Evolutionary conservation across 2,797 vertebrate species (phyloP).

Genomic region (Fringilla coelebs): DNA sequence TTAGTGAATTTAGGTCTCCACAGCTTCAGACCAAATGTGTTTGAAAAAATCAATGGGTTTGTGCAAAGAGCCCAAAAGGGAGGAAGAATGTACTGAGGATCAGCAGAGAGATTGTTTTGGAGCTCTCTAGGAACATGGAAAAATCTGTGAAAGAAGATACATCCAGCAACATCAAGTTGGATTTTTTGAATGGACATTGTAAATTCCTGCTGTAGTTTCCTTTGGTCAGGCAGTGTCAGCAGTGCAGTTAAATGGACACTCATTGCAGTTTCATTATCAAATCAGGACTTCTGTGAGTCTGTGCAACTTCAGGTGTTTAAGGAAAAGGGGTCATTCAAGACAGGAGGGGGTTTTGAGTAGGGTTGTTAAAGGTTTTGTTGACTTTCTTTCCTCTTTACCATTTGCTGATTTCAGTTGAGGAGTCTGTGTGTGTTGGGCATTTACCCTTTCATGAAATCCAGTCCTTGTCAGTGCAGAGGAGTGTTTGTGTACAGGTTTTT

Average conservation of each 20-base stretch:
- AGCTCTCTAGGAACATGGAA: background rate
- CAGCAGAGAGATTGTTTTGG: background rate
- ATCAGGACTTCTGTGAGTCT: background rate
- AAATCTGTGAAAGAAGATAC: background rate
- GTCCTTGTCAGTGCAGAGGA: background rate
- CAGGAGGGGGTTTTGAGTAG: background rate
- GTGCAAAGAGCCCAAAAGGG: background rate
- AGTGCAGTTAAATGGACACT: background rate
- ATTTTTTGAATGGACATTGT: background rate
- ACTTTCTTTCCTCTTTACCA: background rate
- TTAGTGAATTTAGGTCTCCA: background rate
- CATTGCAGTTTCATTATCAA: background rate
- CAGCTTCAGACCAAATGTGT: background rate
- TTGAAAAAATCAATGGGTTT: background rate
- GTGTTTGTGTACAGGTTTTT: background rate
- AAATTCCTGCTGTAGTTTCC: background rate
- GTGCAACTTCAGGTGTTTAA: background rate
- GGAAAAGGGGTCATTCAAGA: background rate
- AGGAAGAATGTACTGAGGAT: background rate
- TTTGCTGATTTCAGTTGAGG: background rate
- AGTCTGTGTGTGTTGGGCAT: background rate
- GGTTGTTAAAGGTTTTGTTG: background rate
- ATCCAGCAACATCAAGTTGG: background rate
- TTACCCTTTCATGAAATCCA: background rate
- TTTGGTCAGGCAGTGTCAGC: background rate